Percentiles rank a stretch among this genome's conserved stretches.
Evolutionary conservation across 2,888 invertebrate species (phyloP).

Genomic region (Mimas tiliae): DNA sequence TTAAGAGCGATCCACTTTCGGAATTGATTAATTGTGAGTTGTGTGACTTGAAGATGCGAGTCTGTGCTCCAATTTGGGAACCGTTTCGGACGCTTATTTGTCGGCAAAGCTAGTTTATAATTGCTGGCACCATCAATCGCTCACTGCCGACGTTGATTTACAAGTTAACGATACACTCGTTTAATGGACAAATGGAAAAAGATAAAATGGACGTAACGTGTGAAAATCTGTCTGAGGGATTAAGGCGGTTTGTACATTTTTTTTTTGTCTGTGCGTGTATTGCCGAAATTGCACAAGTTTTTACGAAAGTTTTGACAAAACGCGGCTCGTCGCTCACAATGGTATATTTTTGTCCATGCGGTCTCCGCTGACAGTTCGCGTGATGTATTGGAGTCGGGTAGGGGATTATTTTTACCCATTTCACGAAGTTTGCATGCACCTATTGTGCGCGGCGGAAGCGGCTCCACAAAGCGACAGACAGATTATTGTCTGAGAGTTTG

Average conservation of each 20-base stretch:
- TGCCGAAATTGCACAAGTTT: constrained; percentile 80
- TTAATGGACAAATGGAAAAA: constrained; percentile 48
- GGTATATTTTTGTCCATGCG: constrained; percentile 83
- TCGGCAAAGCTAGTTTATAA: constrained; percentile 66
- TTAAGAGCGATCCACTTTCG: constrained; percentile 69
- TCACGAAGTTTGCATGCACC: constrained; percentile 83
- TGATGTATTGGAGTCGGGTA: constrained; percentile 80
- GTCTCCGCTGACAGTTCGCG: constrained; percentile 80
- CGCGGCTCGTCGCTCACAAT: constrained; percentile 69
- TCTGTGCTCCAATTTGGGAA: constrained; percentile 67
- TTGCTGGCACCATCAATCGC: constrained; percentile 62
- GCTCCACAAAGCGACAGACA: constrained; percentile 72
- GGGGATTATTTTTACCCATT: constrained; percentile 84
- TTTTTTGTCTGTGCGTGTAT: constrained; percentile 65
- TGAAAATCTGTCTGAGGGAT: constrained; percentile 53
- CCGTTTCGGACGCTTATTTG: constrained; percentile 60
- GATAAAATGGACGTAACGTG: constrained; percentile 49
- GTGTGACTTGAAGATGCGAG: constrained; percentile 55
- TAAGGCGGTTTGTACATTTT: constrained; percentile 45
- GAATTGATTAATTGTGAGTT: constrained; percentile 81
- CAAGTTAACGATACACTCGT: constrained; percentile 46
- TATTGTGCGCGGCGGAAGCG: constrained; percentile 81
- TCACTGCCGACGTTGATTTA: constrained; percentile 57
- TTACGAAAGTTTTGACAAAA: constrained; percentile 78
- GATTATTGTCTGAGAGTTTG: constrained; percentile 71